Evolutionary conservation across 37 sponge, comb jelly and placozoan species (phyloP).

Genomic region (Mnemiopsis leidyi): DNA sequence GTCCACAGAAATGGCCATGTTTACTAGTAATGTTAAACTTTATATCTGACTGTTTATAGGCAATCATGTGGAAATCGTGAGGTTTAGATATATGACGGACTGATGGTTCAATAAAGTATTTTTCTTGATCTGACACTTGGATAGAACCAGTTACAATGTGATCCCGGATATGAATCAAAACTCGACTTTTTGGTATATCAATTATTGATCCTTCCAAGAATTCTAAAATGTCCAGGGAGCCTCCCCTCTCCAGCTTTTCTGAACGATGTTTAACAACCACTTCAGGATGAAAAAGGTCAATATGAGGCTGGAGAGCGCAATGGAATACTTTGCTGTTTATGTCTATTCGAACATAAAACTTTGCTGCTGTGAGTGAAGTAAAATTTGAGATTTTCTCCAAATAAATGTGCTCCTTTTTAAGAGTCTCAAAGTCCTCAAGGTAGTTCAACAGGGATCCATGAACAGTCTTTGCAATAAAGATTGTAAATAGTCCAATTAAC

Average conservation of each 20-base stretch:
- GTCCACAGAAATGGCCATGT: neutral
- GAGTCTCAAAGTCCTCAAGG: neutral
- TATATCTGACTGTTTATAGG: slow-evolving; percentile 71
- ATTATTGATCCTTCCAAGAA: neutral
- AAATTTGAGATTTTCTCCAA: neutral
- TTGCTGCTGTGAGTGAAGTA: neutral
- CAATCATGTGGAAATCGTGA: slow-evolving; percentile 77
- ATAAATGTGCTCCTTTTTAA: neutral
- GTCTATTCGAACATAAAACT: neutral
- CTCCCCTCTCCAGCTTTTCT: neutral
- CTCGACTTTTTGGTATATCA: neutral
- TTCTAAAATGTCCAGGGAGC: neutral
- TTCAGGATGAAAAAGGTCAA: slow-evolving; percentile 22
- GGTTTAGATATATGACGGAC: slow-evolving; percentile 67
- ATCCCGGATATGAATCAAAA: neutral
- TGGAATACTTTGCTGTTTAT: neutral
- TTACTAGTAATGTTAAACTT: slow-evolving; percentile 55
- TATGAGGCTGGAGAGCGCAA: neutral
- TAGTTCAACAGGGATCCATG: neutral
- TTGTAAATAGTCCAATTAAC: neutral
- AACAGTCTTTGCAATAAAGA: neutral
- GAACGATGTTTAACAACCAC: neutral
- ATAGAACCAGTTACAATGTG: neutral
- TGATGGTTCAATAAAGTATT: slow-evolving; percentile 68
- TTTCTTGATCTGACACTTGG: neutral